These are phyloP conservation scores for Cheilosia grossa DNA, from an alignment of 2,888 invertebrate genomes.

Conservation along the genomic window DNA sequence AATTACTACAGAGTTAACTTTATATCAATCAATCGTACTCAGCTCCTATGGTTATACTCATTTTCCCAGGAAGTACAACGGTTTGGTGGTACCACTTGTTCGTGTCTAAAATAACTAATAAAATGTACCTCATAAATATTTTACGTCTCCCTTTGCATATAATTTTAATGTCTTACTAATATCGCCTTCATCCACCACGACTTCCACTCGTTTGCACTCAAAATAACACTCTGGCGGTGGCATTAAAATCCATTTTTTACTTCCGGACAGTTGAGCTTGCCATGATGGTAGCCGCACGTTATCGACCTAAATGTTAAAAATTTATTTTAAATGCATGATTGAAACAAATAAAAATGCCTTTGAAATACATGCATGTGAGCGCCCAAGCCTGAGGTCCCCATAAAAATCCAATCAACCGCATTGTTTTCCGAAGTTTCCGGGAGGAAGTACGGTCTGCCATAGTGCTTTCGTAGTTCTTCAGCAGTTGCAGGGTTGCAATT, in stretches of 20 bases:
- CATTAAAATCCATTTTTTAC: slow-evolving; percentile 94
- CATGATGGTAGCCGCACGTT: slow-evolving; percentile 96
- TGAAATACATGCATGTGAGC: slow-evolving; percentile 94
- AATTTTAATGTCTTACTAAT: slow-evolving; percentile 87
- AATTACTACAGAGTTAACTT: not conserved
- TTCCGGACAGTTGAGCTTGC: slow-evolving; percentile 97
- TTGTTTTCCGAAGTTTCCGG: slow-evolving; percentile 94
- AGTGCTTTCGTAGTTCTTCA: slow-evolving; percentile 89
- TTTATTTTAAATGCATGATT: not conserved
- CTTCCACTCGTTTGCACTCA: slow-evolving; percentile 85
- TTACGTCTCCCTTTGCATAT: not conserved
- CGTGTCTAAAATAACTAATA: slow-evolving; percentile 94
- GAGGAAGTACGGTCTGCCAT: slow-evolving; percentile 94
- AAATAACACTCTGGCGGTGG: slow-evolving; percentile 97
- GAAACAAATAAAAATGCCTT: slow-evolving; percentile 74
- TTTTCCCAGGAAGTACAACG: slow-evolving; percentile 91
- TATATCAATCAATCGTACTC: slow-evolving; percentile 91
- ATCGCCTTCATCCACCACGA: slow-evolving; percentile 92
- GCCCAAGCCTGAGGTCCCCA: slow-evolving; percentile 97
- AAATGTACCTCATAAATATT: slow-evolving; percentile 39
- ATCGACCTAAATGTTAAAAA: slow-evolving; percentile 89
- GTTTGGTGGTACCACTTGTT: slow-evolving; percentile 99
- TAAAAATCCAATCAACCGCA: slow-evolving; percentile 97
- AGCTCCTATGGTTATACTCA: slow-evolving; percentile 98
- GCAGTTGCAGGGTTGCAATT: slow-evolving; percentile 95